Evolutionary conservation across 2,888 invertebrate genomes (phyloP), one percentile per base, ranked within the genome.

Genomic region (Colletes collaris): DNA sequence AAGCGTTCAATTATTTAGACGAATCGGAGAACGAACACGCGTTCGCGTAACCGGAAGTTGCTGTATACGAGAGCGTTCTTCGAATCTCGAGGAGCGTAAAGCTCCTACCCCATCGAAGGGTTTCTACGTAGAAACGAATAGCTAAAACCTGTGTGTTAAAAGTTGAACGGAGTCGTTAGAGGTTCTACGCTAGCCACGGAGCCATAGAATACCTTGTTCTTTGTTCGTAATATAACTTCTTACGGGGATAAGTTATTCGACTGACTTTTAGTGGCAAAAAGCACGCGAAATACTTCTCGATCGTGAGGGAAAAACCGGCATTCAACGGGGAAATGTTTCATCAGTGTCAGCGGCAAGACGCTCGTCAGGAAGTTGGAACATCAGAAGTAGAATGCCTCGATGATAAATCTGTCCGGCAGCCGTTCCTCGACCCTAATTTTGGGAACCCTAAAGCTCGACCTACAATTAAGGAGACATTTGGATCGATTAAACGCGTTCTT

Each of bases 351-450:
- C 37, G n/a, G 35, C 37, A 60, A 60, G 69, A 58, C 44, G 37
- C 44, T 44, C 27, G 13, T 8, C 13, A 49, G n/a, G 58, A 64
- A 50, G 59, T 72, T 19, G 4, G 19, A 40, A 56, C 27, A 73
- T 68, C 68, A 44, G 35, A 40, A 53, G 72, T 13, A 37, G 69
- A 53, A 58, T 19, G 19, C 49, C 49, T 63, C 56, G 44, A 49
- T 74, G 59, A 79, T 81, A 79, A 79, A 81, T 79, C 80, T 27
- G 63, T 8, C 68, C 46, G 13, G n/a, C 27, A 16, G 40, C 19
- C 46, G 7, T 69, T 64, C 37, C 58, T 52, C 74, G 13, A n/a
- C n/a, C 16, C 16, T 16, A 16, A 16, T 16, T 16, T 16, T 16
- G 27, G 27, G 27, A 27, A 27, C 27, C 27, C 27, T 27, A 27